Evolutionary conservation across 2,113 vertebrate genomes (phyloP).

Genomic region (Rhadina sibilatrix): DNA sequence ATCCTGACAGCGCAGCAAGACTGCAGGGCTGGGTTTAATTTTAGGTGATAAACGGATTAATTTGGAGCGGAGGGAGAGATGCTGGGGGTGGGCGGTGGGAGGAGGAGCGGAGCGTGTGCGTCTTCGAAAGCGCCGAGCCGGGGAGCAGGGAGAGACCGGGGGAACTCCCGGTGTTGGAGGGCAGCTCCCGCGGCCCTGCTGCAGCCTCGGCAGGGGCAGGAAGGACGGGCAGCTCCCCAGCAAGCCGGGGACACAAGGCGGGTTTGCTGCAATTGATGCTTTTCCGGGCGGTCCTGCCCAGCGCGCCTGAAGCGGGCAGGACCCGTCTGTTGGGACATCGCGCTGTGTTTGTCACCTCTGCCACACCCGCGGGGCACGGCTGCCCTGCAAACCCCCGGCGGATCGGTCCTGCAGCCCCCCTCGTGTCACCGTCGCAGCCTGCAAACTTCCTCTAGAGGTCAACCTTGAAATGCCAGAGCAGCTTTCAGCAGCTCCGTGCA

Average conservation of each 20-base stretch:
- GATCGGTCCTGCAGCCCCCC: accelerated
- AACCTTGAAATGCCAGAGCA: conserved; percentile 11
- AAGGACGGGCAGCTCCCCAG: neutral
- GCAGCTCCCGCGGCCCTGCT: accelerated
- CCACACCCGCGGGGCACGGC: neutral
- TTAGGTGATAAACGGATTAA: neutral
- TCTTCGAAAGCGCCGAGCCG: neutral
- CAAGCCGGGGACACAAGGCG: accelerated
- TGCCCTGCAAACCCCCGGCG: neutral
- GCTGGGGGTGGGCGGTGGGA: neutral
- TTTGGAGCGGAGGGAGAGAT: neutral
- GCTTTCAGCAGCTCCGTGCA: neutral
- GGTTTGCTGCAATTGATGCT: neutral
- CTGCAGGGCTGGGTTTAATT: neutral
- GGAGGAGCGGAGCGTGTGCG: neutral
- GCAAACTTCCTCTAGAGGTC: conserved; percentile 41
- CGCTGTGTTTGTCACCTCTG: accelerated
- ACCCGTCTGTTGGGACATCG: accelerated
- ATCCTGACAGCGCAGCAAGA: neutral
- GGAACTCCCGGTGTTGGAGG: accelerated
- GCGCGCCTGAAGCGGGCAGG: accelerated
- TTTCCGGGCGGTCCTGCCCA: neutral
- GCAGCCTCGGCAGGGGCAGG: neutral
- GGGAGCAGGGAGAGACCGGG: neutral
- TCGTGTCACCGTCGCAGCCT: neutral